Conservation (phyloP, 2,113 vertebrate genomes). For the Ranitomeya imitator region DNA sequence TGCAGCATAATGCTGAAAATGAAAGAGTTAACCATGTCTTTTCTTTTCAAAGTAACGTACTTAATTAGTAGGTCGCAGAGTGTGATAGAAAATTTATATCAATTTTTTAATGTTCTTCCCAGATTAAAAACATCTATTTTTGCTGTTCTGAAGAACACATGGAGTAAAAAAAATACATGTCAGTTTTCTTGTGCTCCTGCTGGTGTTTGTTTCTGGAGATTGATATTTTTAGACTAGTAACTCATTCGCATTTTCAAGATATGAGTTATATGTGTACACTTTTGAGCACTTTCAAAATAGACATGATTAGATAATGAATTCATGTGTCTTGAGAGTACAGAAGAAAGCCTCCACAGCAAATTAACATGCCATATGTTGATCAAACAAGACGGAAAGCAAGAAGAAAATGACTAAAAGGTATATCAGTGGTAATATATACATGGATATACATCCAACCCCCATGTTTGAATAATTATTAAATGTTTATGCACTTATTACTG, state of each 20-base stretch:
- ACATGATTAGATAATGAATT: constrained; percentile 58
- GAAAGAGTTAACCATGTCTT: constrained; percentile 22
- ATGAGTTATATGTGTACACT: constrained; percentile 56
- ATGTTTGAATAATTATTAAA: neutral
- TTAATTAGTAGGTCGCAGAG: constrained; percentile 45
- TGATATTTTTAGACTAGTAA: constrained; percentile 55
- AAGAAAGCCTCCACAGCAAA: constrained; percentile 49
- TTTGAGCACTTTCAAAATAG: constrained; percentile 55
- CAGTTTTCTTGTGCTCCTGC: constrained; percentile 55
- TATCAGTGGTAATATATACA: neutral
- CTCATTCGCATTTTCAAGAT: constrained; percentile 53
- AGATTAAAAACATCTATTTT: constrained; percentile 57
- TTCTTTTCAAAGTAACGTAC: constrained; percentile 12
- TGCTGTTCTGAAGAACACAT: constrained; percentile 48
- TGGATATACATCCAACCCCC: neutral
- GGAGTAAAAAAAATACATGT: constrained; percentile 57
- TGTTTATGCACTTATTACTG: neutral
- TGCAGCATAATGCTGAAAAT: neutral
- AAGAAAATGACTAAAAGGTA: constrained; percentile 14
- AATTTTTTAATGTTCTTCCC: constrained; percentile 49
- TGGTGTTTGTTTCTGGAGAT: constrained; percentile 57
- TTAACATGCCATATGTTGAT: constrained; percentile 58
- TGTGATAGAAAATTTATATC: constrained; percentile 30
- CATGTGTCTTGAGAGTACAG: constrained; percentile 48
- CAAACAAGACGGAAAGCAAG: constrained; percentile 29